Evolutionary conservation across 2,113 vertebrate species (phyloP).

Genomic region (Cathartes aura): DNA sequence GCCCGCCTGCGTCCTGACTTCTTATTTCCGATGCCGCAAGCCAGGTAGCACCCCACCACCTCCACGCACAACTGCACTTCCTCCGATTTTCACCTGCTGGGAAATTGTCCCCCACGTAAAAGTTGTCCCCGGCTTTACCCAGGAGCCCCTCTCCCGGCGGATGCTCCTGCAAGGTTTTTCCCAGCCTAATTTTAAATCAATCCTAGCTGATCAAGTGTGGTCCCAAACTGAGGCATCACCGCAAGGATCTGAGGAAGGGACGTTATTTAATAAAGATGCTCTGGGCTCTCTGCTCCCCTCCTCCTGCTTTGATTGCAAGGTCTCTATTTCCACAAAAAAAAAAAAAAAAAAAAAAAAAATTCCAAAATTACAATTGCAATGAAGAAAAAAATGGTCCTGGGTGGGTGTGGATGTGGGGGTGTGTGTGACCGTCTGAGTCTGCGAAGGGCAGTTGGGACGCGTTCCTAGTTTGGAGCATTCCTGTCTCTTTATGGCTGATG

Average conservation of each 20-base stretch:
- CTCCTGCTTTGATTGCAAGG: not conserved
- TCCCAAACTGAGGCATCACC: not conserved
- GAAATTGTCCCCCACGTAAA: not conserved
- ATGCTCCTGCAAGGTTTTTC: not conserved
- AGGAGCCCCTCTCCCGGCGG: not conserved
- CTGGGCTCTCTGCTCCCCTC: not conserved
- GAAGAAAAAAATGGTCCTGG: too few relatives aligned
- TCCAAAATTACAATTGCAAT: too few relatives aligned
- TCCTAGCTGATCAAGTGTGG: not conserved
- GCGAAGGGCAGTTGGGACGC: not conserved
- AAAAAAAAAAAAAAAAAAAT: too few relatives aligned
- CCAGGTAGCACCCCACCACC: not conserved
- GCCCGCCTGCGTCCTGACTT: not conserved
- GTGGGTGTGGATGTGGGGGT: not conserved
- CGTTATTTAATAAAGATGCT: not conserved
- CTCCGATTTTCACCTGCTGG: not conserved
- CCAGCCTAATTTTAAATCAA: not conserved
- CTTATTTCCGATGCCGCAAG: fast-evolving
- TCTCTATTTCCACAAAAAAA: not conserved
- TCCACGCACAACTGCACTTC: not conserved
- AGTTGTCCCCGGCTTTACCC: not conserved
- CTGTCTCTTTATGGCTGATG: slow-evolving; percentile 25
- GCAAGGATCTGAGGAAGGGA: not conserved
- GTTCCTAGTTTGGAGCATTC: slow-evolving; percentile 1
- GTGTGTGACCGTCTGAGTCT: not conserved